phyloP scores from a whole-genome alignment of 1,140 invertebrate genomes.

The Zeugodacus cucurbitae region DNA sequence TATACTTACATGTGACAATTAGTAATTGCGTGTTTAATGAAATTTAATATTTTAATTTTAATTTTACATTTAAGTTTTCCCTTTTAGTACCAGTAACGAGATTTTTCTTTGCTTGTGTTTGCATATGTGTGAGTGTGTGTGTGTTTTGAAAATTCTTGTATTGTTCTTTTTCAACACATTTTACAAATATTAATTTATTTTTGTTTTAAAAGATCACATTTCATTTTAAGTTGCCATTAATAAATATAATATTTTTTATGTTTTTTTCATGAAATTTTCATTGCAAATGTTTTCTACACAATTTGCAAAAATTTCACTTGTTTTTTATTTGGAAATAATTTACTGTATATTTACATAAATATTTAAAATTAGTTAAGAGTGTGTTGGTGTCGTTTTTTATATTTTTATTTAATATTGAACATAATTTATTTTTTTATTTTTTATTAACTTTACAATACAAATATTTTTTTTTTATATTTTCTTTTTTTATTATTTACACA shows the following conservation, averaged over 20 bases:
- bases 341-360: slow-evolving; percentile 55
- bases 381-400: neutral
- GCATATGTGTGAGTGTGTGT: slow-evolving; percentile 51
- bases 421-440: neutral
- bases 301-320: slow-evolving; percentile 23
- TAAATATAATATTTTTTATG: slow-evolving; percentile 4
- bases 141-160: slow-evolving; percentile 28
- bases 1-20: neutral
- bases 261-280: neutral
- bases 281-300: neutral
- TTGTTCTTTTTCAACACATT: neutral
- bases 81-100: slow-evolving; percentile 36
- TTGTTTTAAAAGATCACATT: slow-evolving; percentile 65
- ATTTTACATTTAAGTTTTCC: slow-evolving; percentile 2
- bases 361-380: slow-evolving; percentile 47
- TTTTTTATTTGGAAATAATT: neutral
- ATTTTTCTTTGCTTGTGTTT: slow-evolving; percentile 39
- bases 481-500: slow-evolving; percentile 47
- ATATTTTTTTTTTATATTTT: neutral
- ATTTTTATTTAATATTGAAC: slow-evolving; percentile 36
- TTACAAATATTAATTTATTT: slow-evolving; percentile 35
- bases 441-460: slow-evolving; percentile 18
- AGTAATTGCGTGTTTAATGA: neutral
- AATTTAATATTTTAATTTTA: neutral
- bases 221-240: slow-evolving; percentile 49